Conservation (phyloP, 2,113 vertebrate genomes). For the Corythoichthys intestinalis region DNA sequence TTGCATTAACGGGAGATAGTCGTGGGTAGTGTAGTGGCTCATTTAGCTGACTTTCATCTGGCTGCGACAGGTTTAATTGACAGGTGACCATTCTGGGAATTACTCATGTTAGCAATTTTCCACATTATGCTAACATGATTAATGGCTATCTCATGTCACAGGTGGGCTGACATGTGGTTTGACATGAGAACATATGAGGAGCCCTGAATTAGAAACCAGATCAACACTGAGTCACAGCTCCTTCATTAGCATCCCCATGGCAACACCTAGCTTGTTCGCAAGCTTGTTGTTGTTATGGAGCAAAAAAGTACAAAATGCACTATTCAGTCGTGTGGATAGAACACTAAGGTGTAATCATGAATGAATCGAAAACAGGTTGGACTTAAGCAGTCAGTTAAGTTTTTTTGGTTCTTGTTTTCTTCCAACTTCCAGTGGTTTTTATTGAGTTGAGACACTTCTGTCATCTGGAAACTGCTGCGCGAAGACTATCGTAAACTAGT, state of each 20-base stretch:
- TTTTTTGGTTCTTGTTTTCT: neutral
- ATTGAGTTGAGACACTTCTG: neutral
- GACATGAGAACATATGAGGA: neutral
- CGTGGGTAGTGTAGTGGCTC: neutral
- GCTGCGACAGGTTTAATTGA: neutral
- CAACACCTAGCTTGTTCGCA: neutral
- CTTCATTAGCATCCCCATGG: neutral
- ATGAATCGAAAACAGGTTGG: neutral
- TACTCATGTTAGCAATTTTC: neutral
- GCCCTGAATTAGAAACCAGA: neutral
- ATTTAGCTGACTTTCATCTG: neutral
- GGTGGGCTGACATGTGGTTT: neutral
- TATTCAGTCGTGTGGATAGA: neutral
- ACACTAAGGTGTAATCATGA: neutral
- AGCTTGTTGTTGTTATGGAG: neutral
- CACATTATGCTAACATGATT: neutral
- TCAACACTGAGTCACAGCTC: neutral
- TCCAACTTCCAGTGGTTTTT: neutral
- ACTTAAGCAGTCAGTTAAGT: neutral
- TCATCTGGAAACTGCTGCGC: neutral
- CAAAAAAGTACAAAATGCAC: neutral
- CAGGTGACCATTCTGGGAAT: neutral
- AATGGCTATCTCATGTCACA: neutral
- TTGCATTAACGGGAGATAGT: neutral
- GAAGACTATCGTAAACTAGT: neutral